These are phyloP conservation scores for Lasioglossum villosulum DNA, from an alignment of 2,888 invertebrate genomes.

Conservation along the genomic window DNA sequence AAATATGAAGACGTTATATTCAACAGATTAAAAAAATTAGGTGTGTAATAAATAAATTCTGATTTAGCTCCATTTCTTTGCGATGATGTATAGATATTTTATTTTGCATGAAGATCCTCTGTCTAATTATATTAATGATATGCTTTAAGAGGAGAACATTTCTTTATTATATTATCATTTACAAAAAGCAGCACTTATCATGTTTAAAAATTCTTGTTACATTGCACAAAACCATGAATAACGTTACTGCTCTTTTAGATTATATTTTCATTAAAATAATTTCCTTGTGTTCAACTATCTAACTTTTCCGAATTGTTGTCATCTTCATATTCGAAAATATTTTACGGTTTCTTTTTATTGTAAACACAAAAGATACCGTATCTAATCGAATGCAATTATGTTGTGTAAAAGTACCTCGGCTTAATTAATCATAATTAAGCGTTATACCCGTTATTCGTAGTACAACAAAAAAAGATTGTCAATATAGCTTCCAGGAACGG, in stretches of 20 bases:
- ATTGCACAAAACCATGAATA: neutral
- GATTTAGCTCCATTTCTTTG: no score
- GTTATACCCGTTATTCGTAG: neutral
- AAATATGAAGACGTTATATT: no score
- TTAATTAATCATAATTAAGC: neutral
- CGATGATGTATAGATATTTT: no score
- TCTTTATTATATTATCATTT: no score
- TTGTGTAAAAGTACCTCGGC: neutral
- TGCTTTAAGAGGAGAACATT: no score
- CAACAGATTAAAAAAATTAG: no score
- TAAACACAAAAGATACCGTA: neutral
- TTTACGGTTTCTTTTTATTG: neutral
- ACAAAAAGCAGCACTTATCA: no score
- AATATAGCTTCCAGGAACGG: neutral
- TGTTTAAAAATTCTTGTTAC: neutral
- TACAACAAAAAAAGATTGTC: neutral
- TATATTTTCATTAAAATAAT: neutral
- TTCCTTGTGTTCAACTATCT: neutral
- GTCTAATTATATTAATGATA: no score
- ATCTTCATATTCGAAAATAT: neutral
- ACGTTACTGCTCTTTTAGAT: neutral
- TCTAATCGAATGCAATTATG: neutral
- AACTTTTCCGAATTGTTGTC: neutral
- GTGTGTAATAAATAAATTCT: no score
- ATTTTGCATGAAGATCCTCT: no score